phyloP scores from a whole-genome alignment of 2,113 vertebrate genomes.

The Mormyrus lacerda region DNA sequence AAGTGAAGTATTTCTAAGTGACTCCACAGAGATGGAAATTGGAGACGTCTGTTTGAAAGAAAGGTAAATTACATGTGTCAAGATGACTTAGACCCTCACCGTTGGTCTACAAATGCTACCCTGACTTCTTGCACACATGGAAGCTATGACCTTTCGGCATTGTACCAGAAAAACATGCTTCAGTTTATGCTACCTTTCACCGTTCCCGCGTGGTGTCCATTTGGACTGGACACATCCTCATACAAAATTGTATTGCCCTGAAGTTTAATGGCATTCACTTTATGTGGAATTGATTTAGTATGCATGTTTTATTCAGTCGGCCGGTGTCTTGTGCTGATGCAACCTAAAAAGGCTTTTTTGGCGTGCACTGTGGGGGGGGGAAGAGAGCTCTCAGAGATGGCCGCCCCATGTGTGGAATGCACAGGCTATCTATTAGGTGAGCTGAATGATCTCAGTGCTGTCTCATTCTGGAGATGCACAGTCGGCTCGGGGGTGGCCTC shows the following conservation, averaged over 20 bases:
- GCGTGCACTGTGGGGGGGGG: no score
- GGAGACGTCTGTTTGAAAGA: constrained; percentile 30
- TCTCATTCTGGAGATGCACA: not conserved
- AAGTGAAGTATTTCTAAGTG: constrained; percentile 68
- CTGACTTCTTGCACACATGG: not conserved
- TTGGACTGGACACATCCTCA: not conserved
- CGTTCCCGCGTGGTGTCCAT: not conserved
- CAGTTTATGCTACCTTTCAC: not conserved
- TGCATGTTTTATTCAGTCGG: not conserved
- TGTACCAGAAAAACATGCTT: not conserved
- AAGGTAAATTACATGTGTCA: not conserved
- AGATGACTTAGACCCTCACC: not conserved
- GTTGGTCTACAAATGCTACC: not conserved
- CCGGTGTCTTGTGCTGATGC: not conserved
- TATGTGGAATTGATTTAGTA: not conserved
- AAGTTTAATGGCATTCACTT: not conserved
- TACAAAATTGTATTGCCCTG: not conserved
- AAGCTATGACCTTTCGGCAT: not conserved
- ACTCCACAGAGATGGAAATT: constrained; percentile 44
- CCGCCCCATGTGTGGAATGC: not conserved
- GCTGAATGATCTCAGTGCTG: not conserved
- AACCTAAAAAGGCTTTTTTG: not conserved
- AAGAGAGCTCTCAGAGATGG: not conserved
- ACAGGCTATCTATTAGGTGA: not conserved
- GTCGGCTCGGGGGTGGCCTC: not conserved